These are phyloP conservation scores for Fragum whitleyi DNA, from an alignment of 2,888 invertebrate species.

Conservation along the genomic window DNA sequence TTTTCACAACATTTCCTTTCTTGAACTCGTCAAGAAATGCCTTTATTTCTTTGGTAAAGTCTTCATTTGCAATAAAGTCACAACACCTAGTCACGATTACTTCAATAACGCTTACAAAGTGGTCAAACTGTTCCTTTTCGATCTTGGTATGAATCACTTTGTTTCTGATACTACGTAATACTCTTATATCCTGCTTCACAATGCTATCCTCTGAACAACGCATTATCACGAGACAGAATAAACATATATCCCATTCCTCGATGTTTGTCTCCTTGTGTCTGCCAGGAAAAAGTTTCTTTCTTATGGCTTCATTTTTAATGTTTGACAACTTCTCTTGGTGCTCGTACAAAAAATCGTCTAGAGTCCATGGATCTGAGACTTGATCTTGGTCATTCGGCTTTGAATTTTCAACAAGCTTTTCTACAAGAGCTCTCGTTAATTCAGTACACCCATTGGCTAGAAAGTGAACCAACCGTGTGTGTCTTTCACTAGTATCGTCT, in stretches of 20 bases:
- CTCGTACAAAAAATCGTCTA: slow-evolving; percentile 1
- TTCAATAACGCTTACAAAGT: not conserved
- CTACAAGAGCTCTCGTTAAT: slow-evolving; percentile 2
- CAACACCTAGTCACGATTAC: not conserved
- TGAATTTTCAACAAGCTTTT: slow-evolving; percentile 2
- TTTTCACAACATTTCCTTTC: not conserved
- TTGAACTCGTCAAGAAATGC: not conserved
- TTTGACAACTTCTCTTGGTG: not conserved
- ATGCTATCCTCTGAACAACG: not conserved
- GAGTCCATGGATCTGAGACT: not conserved
- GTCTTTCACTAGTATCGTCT: not conserved
- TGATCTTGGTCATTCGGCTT: not conserved
- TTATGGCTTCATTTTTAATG: not conserved
- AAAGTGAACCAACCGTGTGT: slow-evolving; percentile 6
- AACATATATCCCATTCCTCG: slow-evolving; percentile 9
- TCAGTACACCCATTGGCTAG: slow-evolving; percentile 11
- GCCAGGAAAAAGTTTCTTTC: slow-evolving; percentile 4
- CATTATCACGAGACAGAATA: not conserved
- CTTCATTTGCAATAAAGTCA: not conserved
- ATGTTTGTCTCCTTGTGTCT: not conserved
- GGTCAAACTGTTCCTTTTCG: not conserved
- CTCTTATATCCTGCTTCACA: not conserved
- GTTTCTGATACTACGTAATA: not conserved
- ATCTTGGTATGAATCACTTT: slow-evolving; percentile 7
- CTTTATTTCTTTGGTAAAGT: not conserved